phyloP scores from a whole-genome alignment of 2,888 invertebrate species.

The Himalopsyche japonica region DNA sequence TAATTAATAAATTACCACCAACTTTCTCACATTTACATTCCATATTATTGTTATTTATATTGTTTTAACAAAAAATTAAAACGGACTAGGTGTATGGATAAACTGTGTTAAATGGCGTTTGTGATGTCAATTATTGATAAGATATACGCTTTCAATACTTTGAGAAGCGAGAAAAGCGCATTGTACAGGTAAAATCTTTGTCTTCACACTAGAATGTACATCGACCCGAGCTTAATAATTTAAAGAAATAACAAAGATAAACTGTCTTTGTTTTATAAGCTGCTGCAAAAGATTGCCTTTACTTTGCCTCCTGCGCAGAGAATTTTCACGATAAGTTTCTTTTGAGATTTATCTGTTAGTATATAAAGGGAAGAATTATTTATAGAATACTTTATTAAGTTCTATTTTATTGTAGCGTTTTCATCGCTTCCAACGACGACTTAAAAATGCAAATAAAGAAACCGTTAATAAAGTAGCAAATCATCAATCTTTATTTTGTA shows the following conservation, averaged over 20 bases:
- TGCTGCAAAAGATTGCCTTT: slow-evolving; percentile 6
- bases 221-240: slow-evolving; percentile 35
- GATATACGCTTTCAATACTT: slow-evolving; percentile 12
- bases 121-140: slow-evolving; percentile 31
- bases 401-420: background rate
- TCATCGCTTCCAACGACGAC: too few relatives aligned
- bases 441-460: too few relatives aligned
- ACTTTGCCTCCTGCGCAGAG: background rate
- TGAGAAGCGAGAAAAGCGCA: slow-evolving; percentile 8
- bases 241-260: slow-evolving; percentile 39
- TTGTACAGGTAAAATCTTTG: slow-evolving; percentile 33
- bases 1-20: too few relatives aligned
- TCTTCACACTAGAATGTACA: slow-evolving; percentile 18
- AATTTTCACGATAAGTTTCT: background rate
- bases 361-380: background rate
- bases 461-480: too few relatives aligned
- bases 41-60: too few relatives aligned
- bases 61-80: too few relatives aligned
- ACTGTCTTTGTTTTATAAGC: slow-evolving; percentile 34
- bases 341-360: background rate
- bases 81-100: too few relatives aligned
- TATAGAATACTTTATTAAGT: background rate
- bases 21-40: too few relatives aligned
- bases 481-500: too few relatives aligned
- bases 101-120: background rate